phyloP scores from a whole-genome alignment of 2,888 invertebrate genomes.

The Conus canariensis region DNA sequence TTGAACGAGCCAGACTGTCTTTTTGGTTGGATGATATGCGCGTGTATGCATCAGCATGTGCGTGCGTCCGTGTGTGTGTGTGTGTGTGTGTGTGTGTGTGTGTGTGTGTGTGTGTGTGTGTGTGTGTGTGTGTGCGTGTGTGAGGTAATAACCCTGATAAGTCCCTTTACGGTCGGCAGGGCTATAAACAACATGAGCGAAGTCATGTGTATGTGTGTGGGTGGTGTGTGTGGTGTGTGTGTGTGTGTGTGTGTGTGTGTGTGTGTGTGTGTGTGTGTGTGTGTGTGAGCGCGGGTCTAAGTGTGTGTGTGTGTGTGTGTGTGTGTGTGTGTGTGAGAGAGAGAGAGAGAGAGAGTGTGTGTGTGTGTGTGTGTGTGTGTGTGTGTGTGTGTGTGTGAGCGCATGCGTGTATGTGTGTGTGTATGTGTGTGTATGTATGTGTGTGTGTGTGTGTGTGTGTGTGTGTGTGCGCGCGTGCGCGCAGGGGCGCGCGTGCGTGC shows the following conservation, averaged over 20 bases:
- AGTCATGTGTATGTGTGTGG: too few relatives aligned
- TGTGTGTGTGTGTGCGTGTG: neutral
- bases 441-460: neutral
- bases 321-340: slow-evolving; percentile 5
- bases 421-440: too few relatives aligned
- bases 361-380: slow-evolving; percentile 18
- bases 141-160: neutral
- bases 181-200: too few relatives aligned
- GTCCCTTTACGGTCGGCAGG: too few relatives aligned
- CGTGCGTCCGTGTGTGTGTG: too few relatives aligned
- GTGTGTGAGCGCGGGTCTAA: too few relatives aligned
- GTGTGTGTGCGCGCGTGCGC: neutral
- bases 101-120: neutral
- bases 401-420: neutral
- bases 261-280: too few relatives aligned
- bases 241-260: too few relatives aligned
- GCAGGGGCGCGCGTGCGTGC: too few relatives aligned
- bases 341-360: neutral
- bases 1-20: too few relatives aligned
- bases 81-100: neutral
- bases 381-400: neutral
- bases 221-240: slow-evolving; percentile 11
- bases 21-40: too few relatives aligned
- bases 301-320: slow-evolving; percentile 9
- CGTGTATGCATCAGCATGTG: too few relatives aligned